A percentile compares a stretch with the other conserved stretches of the same genome.
Evolutionary conservation across 2,797 vertebrate genomes (phyloP).

Genomic region (Neosalanx taihuensis): DNA sequence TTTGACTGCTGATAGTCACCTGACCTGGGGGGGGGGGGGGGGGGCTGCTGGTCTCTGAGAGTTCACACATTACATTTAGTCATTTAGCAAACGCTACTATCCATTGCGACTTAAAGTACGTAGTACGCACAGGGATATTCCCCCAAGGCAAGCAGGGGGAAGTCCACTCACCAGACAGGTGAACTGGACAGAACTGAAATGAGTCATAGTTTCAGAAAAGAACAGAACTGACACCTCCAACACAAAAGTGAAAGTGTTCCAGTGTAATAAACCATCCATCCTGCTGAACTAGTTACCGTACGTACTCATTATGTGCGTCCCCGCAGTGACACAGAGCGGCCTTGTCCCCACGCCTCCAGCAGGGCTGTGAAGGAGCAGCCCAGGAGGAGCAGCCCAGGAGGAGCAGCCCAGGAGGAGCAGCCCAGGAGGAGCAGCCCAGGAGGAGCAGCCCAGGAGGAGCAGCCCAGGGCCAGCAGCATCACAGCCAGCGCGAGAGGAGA

Average conservation of each 20-base stretch:
- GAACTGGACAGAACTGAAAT: neutral
- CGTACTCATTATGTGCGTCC: neutral
- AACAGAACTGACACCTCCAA: neutral
- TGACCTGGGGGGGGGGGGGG: slow-evolving; percentile 35
- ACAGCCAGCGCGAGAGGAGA: neutral
- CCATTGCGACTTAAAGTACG: no score
- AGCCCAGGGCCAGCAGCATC: neutral
- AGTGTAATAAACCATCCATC: neutral
- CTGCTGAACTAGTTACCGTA: neutral
- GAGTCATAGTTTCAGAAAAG: neutral
- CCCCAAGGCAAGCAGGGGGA: no score
- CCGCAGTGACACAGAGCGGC: neutral
- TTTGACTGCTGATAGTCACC: slow-evolving; percentile 59
- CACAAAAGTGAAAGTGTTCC: neutral
- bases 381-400: neutral
- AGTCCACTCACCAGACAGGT: slow-evolving; percentile 25
- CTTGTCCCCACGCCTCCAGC: neutral
- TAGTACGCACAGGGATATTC: no score
- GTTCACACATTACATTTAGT: neutral
- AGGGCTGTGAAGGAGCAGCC: neutral
- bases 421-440: neutral
- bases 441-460: neutral
- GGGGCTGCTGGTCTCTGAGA: neutral
- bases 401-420: neutral
- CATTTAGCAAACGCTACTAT: no score